These are phyloP conservation scores for Ranitomeya variabilis DNA, from an alignment of 2,113 vertebrate species.

Conservation along the genomic window DNA sequence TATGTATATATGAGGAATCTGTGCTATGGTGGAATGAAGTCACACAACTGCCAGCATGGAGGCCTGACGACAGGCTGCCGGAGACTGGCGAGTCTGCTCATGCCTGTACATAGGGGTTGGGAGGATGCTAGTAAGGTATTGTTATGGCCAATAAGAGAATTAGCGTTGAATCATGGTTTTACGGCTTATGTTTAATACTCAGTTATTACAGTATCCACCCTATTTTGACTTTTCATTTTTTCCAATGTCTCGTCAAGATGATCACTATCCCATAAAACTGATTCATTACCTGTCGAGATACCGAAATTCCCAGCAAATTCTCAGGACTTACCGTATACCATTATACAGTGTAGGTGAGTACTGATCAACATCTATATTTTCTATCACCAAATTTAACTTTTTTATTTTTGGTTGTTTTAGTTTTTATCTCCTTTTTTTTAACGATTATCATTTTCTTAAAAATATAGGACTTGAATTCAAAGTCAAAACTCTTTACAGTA, in stretches of 20 bases:
- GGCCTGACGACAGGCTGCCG: neutral
- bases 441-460: too few species aligned
- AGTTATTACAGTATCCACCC: neutral
- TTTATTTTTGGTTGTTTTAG: neutral
- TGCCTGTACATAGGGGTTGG: neutral
- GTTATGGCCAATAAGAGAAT: neutral
- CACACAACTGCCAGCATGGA: neutral
- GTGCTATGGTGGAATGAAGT: neutral
- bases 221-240: neutral
- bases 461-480: too few species aligned
- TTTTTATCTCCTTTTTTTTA: neutral
- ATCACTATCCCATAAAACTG: neutral
- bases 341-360: neutral
- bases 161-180: neutral
- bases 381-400: too few species aligned
- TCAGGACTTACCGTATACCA: neutral
- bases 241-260: neutral
- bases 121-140: neutral
- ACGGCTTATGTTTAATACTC: neutral
- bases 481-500: too few species aligned
- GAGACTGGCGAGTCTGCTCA: neutral
- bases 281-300: neutral
- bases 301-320: neutral
- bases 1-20: neutral
- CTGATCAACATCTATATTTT: neutral